Evolutionary conservation across 2,888 invertebrate species (phyloP).

Genomic region (Chouioia cunea): DNA sequence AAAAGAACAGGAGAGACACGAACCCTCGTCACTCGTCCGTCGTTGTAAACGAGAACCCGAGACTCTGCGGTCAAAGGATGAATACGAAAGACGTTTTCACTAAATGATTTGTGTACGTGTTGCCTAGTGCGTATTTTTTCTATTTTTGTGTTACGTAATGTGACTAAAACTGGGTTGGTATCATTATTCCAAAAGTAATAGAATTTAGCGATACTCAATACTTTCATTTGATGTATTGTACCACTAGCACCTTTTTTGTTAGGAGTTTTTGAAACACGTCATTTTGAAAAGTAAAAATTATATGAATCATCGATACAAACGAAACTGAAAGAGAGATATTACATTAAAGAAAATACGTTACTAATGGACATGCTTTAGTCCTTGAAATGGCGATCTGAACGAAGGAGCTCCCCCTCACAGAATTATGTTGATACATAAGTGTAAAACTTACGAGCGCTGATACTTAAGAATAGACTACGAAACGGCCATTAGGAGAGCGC

Average conservation of each 20-base stretch:
- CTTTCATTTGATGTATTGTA: no score
- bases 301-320: no score
- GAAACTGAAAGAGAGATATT: not conserved
- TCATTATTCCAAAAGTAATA: no score
- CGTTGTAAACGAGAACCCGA: no score
- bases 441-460: slow-evolving; percentile 29
- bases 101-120: not conserved
- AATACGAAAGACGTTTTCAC: not conserved
- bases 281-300: no score
- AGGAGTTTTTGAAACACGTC: no score
- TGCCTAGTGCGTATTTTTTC: no score
- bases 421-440: slow-evolving; percentile 33
- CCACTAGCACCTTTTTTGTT: no score
- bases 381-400: slow-evolving; percentile 3
- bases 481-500: slow-evolving; percentile 30
- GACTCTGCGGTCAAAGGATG: not conserved
- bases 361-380: not conserved
- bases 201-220: no score
- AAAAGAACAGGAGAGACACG: not conserved
- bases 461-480: slow-evolving; percentile 26
- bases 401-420: not conserved
- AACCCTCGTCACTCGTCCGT: no score
- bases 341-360: slow-evolving; percentile 17
- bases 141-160: no score
- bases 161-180: no score